phyloP scores from a whole-genome alignment of 2,113 vertebrate species.

The Phylloscopus trochilus region DNA sequence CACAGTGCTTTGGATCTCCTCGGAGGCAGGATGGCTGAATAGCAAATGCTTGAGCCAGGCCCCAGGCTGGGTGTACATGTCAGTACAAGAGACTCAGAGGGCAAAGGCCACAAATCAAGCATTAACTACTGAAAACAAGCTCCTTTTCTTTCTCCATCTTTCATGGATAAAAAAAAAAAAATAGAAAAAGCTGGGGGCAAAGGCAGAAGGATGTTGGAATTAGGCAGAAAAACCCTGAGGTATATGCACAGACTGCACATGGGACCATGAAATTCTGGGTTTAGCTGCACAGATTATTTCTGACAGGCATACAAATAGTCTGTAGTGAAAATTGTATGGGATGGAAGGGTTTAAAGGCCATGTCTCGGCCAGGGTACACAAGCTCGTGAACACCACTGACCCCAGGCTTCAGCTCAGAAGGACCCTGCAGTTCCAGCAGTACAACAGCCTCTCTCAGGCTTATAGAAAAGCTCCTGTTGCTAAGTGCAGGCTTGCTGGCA shows the following conservation, averaged over 20 bases:
- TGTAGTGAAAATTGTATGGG: neutral
- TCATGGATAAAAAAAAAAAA: neutral
- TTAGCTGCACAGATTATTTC: neutral
- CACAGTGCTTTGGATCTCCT: neutral
- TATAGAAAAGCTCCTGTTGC: conserved; percentile 32
- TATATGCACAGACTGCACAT: neutral
- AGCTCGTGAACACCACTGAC: neutral
- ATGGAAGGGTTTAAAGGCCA: neutral
- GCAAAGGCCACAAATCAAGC: neutral
- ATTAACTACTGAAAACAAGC: neutral
- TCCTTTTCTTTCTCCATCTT: neutral
- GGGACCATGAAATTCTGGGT: neutral
- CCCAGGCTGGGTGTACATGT: neutral
- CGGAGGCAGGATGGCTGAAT: neutral
- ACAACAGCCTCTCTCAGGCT: neutral
- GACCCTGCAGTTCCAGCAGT: neutral
- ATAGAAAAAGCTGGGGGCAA: neutral
- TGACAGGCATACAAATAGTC: neutral
- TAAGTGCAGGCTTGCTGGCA: conserved; percentile 30
- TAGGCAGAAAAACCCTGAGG: neutral
- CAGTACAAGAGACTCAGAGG: neutral
- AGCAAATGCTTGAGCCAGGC: neutral
- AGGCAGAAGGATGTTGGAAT: neutral
- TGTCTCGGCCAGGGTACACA: neutral
- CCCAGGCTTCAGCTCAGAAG: neutral